A percentile compares a stretch with the other conserved stretches of the same genome.
Conservation (phyloP, 2,797 vertebrate species). For the Sphenopsis melanotis region DNA sequence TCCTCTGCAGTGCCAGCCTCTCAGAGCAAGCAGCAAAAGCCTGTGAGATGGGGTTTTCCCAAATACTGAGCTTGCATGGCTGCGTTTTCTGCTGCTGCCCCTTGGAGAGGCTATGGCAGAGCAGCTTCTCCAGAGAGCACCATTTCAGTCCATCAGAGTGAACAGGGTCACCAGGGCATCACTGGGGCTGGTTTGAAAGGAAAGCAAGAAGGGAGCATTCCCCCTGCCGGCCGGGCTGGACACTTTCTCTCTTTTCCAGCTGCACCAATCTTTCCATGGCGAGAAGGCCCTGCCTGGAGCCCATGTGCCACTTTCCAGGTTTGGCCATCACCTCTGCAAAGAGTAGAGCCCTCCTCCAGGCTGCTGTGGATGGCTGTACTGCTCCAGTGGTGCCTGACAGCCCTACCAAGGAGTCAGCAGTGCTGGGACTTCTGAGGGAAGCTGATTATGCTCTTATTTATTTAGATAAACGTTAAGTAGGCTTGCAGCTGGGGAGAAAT, state of each 20-base stretch:
- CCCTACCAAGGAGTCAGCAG: neutral
- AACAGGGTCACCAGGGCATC: neutral
- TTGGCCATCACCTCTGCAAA: neutral
- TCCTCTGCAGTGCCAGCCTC: neutral
- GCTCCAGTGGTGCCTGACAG: neutral
- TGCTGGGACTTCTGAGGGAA: neutral
- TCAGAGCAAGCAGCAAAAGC: neutral
- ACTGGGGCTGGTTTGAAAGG: neutral
- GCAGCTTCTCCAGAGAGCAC: neutral
- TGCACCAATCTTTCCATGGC: neutral
- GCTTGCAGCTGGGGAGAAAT: neutral
- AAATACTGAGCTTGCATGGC: neutral
- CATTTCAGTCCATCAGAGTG: neutral
- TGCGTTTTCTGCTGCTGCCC: neutral
- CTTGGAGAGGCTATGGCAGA: neutral
- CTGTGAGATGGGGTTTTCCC: neutral
- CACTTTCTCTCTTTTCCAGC: neutral
- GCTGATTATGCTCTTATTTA: neutral
- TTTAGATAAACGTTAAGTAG: neutral
- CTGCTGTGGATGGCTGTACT: neutral
- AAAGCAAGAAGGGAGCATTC: neutral
- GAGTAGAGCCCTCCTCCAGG: neutral
- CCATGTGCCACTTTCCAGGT: fast-evolving
- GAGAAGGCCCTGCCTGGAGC: neutral
- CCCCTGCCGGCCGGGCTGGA: neutral